Percentiles rank a stretch among this genome's conserved stretches.
Evolutionary conservation across 2,113 vertebrate species (phyloP).

Genomic region (Clarias macrocephalus): DNA sequence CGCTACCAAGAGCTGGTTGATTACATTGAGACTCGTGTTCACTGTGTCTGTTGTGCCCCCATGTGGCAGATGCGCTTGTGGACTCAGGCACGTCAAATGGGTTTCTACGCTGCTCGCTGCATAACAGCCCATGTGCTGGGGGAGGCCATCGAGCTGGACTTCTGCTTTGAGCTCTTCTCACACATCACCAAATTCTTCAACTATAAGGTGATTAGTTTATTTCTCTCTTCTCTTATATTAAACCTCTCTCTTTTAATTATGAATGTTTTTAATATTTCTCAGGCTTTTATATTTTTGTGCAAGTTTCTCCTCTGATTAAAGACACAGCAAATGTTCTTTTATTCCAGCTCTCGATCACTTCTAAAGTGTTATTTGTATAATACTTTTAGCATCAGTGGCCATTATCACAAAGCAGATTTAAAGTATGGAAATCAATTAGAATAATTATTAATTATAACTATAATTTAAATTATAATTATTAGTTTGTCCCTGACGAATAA

Average conservation of each 20-base stretch:
- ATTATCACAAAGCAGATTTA: too few relatives aligned
- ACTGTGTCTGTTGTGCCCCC: neutral
- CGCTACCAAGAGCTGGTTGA: neutral
- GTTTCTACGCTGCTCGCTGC: conserved; percentile 89
- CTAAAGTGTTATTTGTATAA: neutral
- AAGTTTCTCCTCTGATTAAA: neutral
- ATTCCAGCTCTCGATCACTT: neutral
- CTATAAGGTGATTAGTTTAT: conserved; percentile 82
- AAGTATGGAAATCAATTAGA: too few relatives aligned
- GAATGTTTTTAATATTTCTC: neutral
- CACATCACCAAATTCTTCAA: conserved; percentile 97
- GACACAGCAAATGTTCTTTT: neutral
- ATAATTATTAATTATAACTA: too few relatives aligned
- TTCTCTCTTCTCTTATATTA: neutral
- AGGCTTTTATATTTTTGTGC: neutral
- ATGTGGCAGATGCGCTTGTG: conserved; percentile 89
- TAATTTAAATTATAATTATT: too few relatives aligned
- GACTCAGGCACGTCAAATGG: conserved; percentile 98
- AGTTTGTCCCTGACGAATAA: too few relatives aligned
- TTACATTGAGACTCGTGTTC: neutral
- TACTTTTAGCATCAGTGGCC: too few relatives aligned
- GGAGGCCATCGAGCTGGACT: conserved; percentile 83
- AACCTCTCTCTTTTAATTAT: neutral
- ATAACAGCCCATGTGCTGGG: conserved; percentile 78
- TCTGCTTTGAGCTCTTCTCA: conserved; percentile 97